Percentiles rank a stretch among this genome's conserved stretches.
Evolutionary conservation across 2,113 vertebrate species (phyloP).

Genomic region (Stigmatopora argus): DNA sequence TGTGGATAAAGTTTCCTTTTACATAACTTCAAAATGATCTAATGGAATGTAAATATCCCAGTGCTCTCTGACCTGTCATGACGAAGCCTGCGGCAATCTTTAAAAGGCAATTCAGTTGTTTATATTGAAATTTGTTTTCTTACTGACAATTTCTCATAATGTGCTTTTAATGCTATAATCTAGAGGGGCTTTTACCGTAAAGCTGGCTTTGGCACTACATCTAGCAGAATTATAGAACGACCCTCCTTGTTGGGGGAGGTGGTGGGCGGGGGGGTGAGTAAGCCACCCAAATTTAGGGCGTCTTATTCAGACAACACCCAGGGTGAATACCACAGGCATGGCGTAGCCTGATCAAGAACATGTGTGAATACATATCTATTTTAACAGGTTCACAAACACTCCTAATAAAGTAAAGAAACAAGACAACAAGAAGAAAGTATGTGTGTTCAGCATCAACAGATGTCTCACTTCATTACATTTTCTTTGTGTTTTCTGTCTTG

Average conservation of each 20-base stretch:
- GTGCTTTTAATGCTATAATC: conserved; percentile 48
- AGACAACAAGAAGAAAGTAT: conserved; percentile 1
- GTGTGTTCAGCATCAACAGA: not conserved
- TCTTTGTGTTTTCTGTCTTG: conserved; percentile 23
- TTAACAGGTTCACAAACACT: conserved; percentile 15
- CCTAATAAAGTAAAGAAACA: not conserved
- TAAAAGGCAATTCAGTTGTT: conserved; percentile 39
- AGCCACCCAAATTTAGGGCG: conserved; percentile 56
- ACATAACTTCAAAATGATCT: conserved; percentile 11
- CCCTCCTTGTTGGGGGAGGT: conserved; percentile 11
- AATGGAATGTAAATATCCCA: conserved; percentile 10
- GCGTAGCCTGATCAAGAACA: conserved; percentile 50
- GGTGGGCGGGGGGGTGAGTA: conserved; percentile 15
- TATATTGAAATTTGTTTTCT: conserved; percentile 44
- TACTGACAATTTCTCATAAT: conserved; percentile 28
- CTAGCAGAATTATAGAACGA: conserved; percentile 32
- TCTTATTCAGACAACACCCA: conserved; percentile 48
- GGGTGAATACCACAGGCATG: conserved; percentile 52
- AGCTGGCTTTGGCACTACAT: conserved; percentile 19
- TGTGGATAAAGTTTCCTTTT: conserved; percentile 8
- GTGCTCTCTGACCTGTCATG: conserved; percentile 7
- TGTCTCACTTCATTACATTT: conserved; percentile 17
- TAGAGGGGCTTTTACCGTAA: conserved; percentile 24
- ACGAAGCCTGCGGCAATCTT: conserved; percentile 24
- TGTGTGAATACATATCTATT: conserved; percentile 21